Conservation (phyloP, 2,888 invertebrate genomes). For the Stegana nigrithorax region DNA sequence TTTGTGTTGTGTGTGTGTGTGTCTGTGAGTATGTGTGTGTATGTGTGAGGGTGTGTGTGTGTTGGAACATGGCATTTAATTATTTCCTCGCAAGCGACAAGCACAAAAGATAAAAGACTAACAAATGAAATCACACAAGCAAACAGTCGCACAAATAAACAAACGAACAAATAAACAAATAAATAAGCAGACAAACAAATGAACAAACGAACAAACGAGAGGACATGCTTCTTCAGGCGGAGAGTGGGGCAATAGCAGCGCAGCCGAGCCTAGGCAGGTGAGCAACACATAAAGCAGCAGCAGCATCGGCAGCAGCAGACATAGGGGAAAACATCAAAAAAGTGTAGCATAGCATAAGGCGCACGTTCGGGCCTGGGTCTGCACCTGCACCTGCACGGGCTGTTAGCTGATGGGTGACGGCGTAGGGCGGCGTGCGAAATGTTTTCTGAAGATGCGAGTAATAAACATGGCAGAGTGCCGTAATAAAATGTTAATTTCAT, state of each 20-base stretch:
- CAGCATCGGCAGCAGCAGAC: too few species aligned
- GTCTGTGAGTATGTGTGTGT: too few species aligned
- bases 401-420: background rate
- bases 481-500: slow-evolving; percentile 45
- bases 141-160: slow-evolving; percentile 2
- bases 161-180: slow-evolving; percentile 9
- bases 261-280: background rate
- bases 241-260: too few species aligned
- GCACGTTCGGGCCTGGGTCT: background rate
- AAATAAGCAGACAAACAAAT: slow-evolving; percentile 11
- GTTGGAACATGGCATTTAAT: slow-evolving; percentile 47
- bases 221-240: slow-evolving; percentile 18
- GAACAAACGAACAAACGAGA: slow-evolving; percentile 3
- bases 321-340: background rate
- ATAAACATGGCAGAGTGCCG: slow-evolving; percentile 16
- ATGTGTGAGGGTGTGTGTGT: too few species aligned
- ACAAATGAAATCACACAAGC: background rate
- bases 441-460: background rate
- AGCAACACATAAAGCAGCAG: background rate
- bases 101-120: background rate
- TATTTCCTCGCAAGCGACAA: slow-evolving; percentile 37
- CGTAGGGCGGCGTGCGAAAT: background rate
- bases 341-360: slow-evolving; percentile 10
- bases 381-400: background rate
- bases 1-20: too few species aligned